These are phyloP conservation scores for Enteromius anoplus DNA, from an alignment of 2,797 vertebrate genomes.

Conservation along the genomic window DNA sequence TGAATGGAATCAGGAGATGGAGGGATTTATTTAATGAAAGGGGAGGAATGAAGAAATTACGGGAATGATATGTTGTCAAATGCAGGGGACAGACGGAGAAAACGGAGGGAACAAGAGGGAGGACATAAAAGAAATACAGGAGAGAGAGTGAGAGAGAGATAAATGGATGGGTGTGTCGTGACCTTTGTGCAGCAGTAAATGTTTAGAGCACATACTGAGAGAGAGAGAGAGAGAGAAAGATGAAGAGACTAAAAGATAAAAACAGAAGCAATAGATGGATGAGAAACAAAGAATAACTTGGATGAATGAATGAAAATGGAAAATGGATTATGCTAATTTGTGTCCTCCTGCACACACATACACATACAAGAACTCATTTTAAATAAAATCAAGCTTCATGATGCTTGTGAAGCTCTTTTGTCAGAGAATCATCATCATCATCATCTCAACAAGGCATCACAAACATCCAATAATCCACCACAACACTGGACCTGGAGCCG, in stretches of 20 bases:
- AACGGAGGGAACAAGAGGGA: neutral
- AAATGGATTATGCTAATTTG: neutral
- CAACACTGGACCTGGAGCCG: neutral
- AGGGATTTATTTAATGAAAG: constrained; percentile 44
- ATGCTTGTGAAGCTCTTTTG: neutral
- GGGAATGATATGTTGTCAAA: constrained; percentile 33
- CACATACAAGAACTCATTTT: neutral
- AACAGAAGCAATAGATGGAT: neutral
- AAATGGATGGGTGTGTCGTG: constrained; percentile 27
- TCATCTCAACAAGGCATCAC: neutral
- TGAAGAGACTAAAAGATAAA: constrained; percentile 11
- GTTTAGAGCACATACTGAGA: constrained; percentile 21
- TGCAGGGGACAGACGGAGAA: neutral
- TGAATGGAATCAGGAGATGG: constrained; percentile 24
- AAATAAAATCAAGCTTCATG: neutral
- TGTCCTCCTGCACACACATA: neutral
- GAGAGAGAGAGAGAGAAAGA: constrained; percentile 19
- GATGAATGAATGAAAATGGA: neutral
- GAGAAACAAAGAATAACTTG: neutral
- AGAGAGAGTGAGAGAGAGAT: constrained; percentile 31
- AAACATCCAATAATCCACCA: constrained; percentile 1
- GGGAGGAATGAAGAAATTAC: constrained; percentile 39
- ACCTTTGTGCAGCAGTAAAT: constrained; percentile 38
- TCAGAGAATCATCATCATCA: constrained; percentile 18
- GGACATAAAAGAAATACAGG: constrained; percentile 5